Evolutionary conservation across 2,797 vertebrate genomes (phyloP).

Genomic region (Enoplosus armatus): DNA sequence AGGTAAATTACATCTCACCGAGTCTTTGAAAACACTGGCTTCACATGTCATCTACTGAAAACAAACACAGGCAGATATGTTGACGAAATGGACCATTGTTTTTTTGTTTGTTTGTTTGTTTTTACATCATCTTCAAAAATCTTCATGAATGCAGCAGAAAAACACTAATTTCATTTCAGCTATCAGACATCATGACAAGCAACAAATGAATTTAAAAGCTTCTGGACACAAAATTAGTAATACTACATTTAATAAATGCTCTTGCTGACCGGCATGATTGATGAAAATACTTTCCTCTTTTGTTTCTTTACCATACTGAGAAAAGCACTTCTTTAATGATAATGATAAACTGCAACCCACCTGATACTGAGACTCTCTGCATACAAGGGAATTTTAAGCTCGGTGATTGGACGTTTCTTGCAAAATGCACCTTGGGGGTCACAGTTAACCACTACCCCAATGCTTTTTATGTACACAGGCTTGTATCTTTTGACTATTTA

Average conservation of each 20-base stretch:
- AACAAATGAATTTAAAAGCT: neutral
- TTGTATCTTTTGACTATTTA: neutral
- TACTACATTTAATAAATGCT: neutral
- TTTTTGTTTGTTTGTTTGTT: neutral
- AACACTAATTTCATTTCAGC: slow-evolving; percentile 1
- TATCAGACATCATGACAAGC: neutral
- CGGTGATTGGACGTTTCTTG: neutral
- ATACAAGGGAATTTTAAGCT: too few species aligned
- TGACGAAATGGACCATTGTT: neutral
- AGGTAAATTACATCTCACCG: neutral
- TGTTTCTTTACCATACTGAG: neutral
- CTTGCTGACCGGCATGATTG: neutral
- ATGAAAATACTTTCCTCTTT: neutral
- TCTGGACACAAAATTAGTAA: too few species aligned
- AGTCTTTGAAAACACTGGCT: neutral
- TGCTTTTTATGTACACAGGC: neutral
- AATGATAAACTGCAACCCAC: neutral
- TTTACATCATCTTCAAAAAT: neutral
- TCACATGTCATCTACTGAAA: neutral
- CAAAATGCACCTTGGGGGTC: neutral
- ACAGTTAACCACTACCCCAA: neutral
- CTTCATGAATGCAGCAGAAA: neutral
- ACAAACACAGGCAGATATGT: neutral
- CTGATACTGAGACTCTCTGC: neutral
- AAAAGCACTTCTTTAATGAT: neutral